Evolutionary conservation across 1,140 invertebrate species (phyloP).

Genomic region (Cepaea nemoralis): DNA sequence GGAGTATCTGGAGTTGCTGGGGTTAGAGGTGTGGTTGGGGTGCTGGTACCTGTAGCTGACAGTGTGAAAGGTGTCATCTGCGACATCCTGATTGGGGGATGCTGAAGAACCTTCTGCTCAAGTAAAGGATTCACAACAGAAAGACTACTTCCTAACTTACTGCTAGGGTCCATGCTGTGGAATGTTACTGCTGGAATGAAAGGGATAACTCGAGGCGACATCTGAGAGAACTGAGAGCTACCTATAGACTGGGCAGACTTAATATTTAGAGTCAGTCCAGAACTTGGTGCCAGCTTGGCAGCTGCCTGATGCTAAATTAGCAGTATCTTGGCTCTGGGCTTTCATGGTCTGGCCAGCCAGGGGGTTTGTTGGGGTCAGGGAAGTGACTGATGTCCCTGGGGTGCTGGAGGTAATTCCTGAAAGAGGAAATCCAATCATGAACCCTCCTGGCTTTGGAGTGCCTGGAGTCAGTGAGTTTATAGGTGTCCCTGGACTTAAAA

Average conservation of each 20-base stretch:
- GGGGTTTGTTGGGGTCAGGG: constrained; percentile 32
- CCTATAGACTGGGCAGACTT: constrained; percentile 9
- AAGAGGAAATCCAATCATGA: constrained; percentile 28
- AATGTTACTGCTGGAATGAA: constrained; percentile 40
- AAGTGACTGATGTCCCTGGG: constrained; percentile 42
- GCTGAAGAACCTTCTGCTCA: constrained; percentile 1
- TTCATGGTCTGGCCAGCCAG: constrained; percentile 1
- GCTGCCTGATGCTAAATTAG: not conserved
- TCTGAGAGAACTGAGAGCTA: constrained; percentile 30
- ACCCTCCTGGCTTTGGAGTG: not conserved
- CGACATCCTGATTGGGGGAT: not conserved
- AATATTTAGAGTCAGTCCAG: constrained; percentile 32
- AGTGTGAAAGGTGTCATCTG: not conserved
- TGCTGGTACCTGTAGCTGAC: not conserved
- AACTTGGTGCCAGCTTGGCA: not conserved
- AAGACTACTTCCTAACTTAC: not conserved
- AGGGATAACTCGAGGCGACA: constrained; percentile 38
- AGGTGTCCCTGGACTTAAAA: constrained; percentile 39
- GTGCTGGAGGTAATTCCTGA: constrained; percentile 29
- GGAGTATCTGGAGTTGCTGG: constrained; percentile 45
- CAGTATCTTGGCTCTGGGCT: not conserved
- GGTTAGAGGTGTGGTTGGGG: constrained; percentile 38
- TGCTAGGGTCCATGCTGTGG: constrained; percentile 30
- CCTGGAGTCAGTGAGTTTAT: constrained; percentile 13
- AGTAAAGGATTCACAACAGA: not conserved